Evolutionary conservation across 2,888 invertebrate species (phyloP), one percentile per base, ranked within the genome.

Genomic region (Metalampra italica): DNA sequence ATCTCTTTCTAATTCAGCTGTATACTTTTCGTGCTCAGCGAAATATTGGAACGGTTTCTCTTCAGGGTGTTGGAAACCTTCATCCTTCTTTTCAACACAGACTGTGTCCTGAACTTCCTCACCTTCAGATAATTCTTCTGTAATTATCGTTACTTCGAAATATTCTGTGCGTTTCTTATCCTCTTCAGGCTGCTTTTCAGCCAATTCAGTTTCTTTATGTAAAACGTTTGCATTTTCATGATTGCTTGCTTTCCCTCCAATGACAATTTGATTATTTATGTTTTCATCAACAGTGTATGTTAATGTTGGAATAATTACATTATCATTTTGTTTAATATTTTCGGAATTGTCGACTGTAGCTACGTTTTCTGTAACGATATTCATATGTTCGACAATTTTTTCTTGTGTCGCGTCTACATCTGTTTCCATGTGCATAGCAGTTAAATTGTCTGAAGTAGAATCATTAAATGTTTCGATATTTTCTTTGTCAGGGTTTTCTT

Each of bases 121-220:
- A 15, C 13, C 30, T 14, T 44, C 40, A 12, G 30, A 49, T 38
- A 34, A 30, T 50, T 78, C 76, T 61, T 85, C 85, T 1, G 79
- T 71, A n/a, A 78, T 72, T 11, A 83, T 67, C 0, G 80, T 82
- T 0, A 82, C 68, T 73, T 84, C 79, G 36, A 78, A 75, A 42
- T 64, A 65, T 45, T 69, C 61, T 4, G 66, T 42, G 41, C 9
- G 56, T 67, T 45, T 62, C 52, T 50, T 50, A 11, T 61, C 55
- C 40, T 11, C 49, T 49, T 51, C 39, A 36, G 30, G 48, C 29
- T 9, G 51, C 47, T 38, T 36, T 1, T n/a, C 11, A n/a, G 1
- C n/a, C 36, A 36, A n/a, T 3, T 9, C 32, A 5, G 22, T 22
- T 22, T 22, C 22, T 22, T 3, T 22, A 22, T 3, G 22, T 32